Percentiles rank a stretch among this genome's conserved stretches.
Evolutionary conservation across 2,113 vertebrate species (phyloP).

Genomic region (Ceuthmochares aereus): DNA sequence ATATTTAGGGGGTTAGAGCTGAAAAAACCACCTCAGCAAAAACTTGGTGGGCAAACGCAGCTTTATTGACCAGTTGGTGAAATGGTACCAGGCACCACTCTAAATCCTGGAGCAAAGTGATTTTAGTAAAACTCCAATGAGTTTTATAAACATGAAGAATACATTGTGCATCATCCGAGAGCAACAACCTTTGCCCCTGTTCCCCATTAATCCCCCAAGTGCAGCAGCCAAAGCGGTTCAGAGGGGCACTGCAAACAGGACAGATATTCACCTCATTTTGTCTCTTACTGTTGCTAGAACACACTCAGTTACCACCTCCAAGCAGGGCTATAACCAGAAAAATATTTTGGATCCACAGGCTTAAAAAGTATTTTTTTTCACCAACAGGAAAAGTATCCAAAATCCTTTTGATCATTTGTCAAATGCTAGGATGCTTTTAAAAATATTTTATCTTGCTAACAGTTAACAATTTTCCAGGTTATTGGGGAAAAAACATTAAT

Average conservation of each 20-base stretch:
- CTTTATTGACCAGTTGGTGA: background rate
- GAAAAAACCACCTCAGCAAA: background rate
- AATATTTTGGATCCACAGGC: background rate
- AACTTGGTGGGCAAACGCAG: background rate
- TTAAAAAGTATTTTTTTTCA: background rate
- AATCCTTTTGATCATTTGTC: background rate
- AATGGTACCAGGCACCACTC: background rate
- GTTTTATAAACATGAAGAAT: background rate
- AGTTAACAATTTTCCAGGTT: background rate
- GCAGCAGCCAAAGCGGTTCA: rapidly evolving
- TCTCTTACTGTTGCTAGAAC: background rate
- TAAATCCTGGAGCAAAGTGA: background rate
- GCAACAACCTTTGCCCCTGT: background rate
- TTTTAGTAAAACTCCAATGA: background rate
- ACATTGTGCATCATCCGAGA: background rate
- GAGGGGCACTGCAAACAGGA: background rate
- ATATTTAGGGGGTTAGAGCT: background rate
- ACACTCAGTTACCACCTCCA: background rate
- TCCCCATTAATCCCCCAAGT: background rate
- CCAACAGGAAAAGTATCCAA: background rate
- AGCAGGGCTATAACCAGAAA: background rate
- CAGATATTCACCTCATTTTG: rapidly evolving
- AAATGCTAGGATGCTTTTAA: background rate
- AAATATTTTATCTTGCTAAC: background rate
- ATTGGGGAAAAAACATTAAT: background rate